Percentiles rank a stretch among this genome's conserved stretches.
These are phyloP conservation scores for Mesoligia furuncula DNA, from an alignment of 2,888 invertebrate genomes.

Conservation along the genomic window DNA sequence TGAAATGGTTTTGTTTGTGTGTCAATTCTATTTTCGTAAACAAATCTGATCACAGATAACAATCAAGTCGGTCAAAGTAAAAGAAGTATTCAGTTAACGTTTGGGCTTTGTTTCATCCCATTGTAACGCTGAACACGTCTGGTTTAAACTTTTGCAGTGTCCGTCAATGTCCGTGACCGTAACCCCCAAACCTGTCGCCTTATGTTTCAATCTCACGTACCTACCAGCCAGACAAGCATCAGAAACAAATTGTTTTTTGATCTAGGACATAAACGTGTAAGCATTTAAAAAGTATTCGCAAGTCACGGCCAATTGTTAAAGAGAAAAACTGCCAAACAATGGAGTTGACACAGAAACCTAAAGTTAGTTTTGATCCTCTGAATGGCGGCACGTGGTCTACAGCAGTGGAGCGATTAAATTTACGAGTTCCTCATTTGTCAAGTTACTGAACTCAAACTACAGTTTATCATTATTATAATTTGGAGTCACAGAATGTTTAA, in stretches of 20 bases:
- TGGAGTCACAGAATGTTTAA: slow-evolving; percentile 20
- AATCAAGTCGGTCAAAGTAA: slow-evolving; percentile 75
- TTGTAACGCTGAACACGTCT: slow-evolving; percentile 76
- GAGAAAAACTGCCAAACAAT: slow-evolving; percentile 79
- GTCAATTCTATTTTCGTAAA: slow-evolving; percentile 55
- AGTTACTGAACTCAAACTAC: slow-evolving; percentile 31
- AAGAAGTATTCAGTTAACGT: slow-evolving; percentile 70
- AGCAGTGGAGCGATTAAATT: slow-evolving; percentile 42
- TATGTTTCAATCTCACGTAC: slow-evolving; percentile 83
- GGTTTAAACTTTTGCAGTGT: slow-evolving; percentile 78
- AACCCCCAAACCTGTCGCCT: slow-evolving; percentile 76
- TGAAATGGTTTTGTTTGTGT: slow-evolving; percentile 44
- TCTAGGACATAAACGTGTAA: slow-evolving; percentile 83
- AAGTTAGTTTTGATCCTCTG: slow-evolving; percentile 69
- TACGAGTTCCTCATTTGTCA: slow-evolving; percentile 30
- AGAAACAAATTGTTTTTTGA: slow-evolving; percentile 85
- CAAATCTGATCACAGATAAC: slow-evolving; percentile 68
- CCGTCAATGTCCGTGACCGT: slow-evolving; percentile 79
- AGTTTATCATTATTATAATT: slow-evolving; percentile 38
- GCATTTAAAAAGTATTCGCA: slow-evolving; percentile 75
- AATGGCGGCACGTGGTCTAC: slow-evolving; percentile 33
- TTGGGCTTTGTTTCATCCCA: slow-evolving; percentile 67
- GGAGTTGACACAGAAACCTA: slow-evolving; percentile 80
- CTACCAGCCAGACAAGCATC: slow-evolving; percentile 82
- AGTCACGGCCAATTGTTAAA: slow-evolving; percentile 75